Evolutionary conservation across 2,888 invertebrate genomes (phyloP), one percentile per base, ranked within the genome.

Genomic region (Tanypteryx hageni): DNA sequence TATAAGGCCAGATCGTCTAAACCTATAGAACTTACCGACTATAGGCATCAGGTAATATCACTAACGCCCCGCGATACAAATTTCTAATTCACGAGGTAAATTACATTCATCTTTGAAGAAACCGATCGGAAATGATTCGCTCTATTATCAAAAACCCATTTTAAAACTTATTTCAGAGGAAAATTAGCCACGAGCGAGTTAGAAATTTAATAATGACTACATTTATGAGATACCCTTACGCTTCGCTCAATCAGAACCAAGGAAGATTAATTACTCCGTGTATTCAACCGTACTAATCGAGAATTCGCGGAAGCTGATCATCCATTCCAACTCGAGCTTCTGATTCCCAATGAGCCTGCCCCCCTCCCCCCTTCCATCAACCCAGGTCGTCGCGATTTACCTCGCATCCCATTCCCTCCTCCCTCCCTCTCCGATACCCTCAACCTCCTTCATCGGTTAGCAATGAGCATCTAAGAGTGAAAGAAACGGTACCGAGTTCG

Each of bases 221-320:
- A 22, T 27, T 11, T 4, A 76, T 27, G 13, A 27, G 13, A 22
- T 2, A 10, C 10, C 16, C 16, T 14, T 14, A 14, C 76, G 1
- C 76, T 27, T 27, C 7, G 27, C 27, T 76, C 44, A 76, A 76
- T 76, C 4, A 76, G 13, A 76, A 13, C 76, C 22, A 76, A n/a
- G 22, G 1, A 76, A 27, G 18, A 76, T 76, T 13, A 27, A 76
- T 76, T 76, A 44, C 44, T 44, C 44, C 76, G 76, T 2, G 76
- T 22, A 76, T 76, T 27, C 27, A 76, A 44, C 44, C 44, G 44
- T 44, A 44, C 44, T 44, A 44, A 76, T 22, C 18, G 76, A 22
- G 22, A 27, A 76, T 76, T 76, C 76, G 76, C 76, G 76, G 76
- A 76, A 76, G 76, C 27, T 76, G 27, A 10, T 76, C 76, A 27